Percentiles rank a stretch among this genome's conserved stretches.
These are phyloP conservation scores for Litoditis marina DNA, from an alignment of 2,888 invertebrate genomes.

Conservation along the genomic window DNA sequence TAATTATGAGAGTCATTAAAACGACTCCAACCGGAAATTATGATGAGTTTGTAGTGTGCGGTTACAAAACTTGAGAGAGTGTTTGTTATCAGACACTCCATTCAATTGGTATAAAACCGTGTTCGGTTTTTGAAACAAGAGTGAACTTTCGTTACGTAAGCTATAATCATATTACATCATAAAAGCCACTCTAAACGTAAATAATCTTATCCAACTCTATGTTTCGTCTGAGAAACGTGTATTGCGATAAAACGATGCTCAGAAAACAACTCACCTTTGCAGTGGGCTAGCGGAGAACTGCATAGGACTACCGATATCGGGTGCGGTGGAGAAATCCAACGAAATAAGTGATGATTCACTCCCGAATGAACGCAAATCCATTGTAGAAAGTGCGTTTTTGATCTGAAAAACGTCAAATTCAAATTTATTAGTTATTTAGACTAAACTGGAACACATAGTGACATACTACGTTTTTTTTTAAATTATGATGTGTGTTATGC, in stretches of 20 bases:
- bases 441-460: no score
- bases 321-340: conserved; percentile 33
- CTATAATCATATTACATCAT: no score
- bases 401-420: conserved; percentile 25
- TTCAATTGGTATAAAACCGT: no score
- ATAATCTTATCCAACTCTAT: no score
- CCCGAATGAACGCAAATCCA: conserved; percentile 44
- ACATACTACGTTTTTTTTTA: no score
- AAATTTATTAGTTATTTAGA: neutral
- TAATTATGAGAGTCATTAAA: neutral
- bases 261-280: conserved; percentile 14
- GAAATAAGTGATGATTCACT: conserved; percentile 38
- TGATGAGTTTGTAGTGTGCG: no score
- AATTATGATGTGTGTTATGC: no score
- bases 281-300: conserved; percentile 31
- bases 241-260: conserved; percentile 15
- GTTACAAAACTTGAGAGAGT: no score
- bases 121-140: no score
- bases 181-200: no score
- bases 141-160: no score
- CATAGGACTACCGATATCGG: conserved; percentile 39
- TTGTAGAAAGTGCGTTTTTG: conserved; percentile 34
- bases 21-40: neutral
- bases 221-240: neutral
- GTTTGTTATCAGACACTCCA: no score